phyloP scores from a whole-genome alignment of 2,888 invertebrate genomes.

The Isoperla grammatica region DNA sequence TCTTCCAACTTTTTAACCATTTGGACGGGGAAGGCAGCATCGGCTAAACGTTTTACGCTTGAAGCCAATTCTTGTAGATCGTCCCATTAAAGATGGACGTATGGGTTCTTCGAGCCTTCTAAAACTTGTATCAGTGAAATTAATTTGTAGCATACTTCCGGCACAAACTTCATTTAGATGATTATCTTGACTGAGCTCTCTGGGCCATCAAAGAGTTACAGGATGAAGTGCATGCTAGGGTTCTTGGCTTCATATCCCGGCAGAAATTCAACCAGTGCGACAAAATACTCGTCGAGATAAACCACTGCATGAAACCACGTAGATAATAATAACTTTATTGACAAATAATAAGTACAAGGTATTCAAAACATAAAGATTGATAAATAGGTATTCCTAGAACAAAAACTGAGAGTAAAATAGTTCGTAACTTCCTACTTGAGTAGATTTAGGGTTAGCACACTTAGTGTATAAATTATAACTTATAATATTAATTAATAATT shows the following conservation, averaged over 20 bases:
- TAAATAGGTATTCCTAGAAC: no score
- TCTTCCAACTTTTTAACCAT: constrained; percentile 1
- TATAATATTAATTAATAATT: no score
- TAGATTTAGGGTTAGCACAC: no score
- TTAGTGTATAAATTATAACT: no score
- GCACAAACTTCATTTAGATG: constrained; percentile 2
- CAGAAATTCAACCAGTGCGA: neutral
- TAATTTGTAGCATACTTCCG: neutral
- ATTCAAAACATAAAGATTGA: no score
- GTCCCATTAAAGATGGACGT: neutral
- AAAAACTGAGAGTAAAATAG: no score
- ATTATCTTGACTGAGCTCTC: neutral
- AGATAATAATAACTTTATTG: no score
- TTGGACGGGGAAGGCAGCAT: neutral
- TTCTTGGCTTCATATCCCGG: neutral
- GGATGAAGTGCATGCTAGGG: neutral
- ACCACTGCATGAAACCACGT: constrained; percentile 6
- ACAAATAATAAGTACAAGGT: no score
- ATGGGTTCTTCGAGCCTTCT: constrained; percentile 1
- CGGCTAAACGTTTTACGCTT: neutral
- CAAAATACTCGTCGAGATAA: neutral
- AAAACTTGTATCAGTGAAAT: constrained; percentile 3
- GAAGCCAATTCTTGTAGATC: neutral
- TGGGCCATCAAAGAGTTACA: neutral
- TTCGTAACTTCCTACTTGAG: no score